phyloP scores from a whole-genome alignment of 2,797 vertebrate genomes.

The Uromys caudimaculatus region DNA sequence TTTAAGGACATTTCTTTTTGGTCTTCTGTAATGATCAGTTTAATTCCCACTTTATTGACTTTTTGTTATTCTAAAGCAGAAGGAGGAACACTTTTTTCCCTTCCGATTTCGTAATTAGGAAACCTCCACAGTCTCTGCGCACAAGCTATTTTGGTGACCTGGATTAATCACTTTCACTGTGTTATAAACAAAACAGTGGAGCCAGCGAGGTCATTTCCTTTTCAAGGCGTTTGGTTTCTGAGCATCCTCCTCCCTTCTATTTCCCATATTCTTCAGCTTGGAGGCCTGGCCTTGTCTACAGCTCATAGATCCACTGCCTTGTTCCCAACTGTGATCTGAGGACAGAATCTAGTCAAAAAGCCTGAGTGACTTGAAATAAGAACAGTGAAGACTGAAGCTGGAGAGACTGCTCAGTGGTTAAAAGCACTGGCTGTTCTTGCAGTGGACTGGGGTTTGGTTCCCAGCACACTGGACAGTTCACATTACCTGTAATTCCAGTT shows the following conservation, averaged over 20 bases:
- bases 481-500: not conserved
- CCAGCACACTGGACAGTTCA: not conserved
- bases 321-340: not conserved
- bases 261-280: not conserved
- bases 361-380: not conserved
- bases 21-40: slow-evolving; percentile 74
- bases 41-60: slow-evolving; percentile 76
- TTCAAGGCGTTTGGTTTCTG: slow-evolving; percentile 38
- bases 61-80: slow-evolving; percentile 74
- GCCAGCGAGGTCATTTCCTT: slow-evolving; percentile 69
- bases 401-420: not conserved
- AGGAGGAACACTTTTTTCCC: slow-evolving; percentile 68
- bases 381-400: not conserved
- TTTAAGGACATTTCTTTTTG: slow-evolving; percentile 75
- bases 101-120: slow-evolving; percentile 76
- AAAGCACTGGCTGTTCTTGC: not conserved
- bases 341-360: not conserved
- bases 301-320: not conserved
- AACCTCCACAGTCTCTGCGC: slow-evolving; percentile 55
- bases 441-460: not conserved
- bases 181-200: slow-evolving; percentile 73
- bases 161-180: slow-evolving; percentile 80
- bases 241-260: not conserved
- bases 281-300: not conserved
- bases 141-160: slow-evolving; percentile 73